Percentiles rank a stretch among this genome's conserved stretches.
These are phyloP conservation scores for Microtus oregoni DNA, from an alignment of 2,113 vertebrate species.

Conservation along the genomic window DNA sequence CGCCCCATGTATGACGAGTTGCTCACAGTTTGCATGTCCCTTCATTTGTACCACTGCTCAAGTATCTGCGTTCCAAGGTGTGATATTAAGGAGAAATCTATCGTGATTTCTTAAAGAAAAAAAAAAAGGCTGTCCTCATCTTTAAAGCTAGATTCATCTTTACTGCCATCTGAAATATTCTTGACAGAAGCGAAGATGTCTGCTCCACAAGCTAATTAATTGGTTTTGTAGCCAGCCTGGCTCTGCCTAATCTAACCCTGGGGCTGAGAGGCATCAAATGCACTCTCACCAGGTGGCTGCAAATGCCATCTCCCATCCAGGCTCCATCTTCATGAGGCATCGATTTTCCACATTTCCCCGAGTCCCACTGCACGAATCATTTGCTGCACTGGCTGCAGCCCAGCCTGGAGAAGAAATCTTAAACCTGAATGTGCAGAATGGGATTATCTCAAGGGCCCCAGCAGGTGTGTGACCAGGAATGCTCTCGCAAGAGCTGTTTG, in stretches of 20 bases:
- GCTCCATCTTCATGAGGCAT: slow-evolving; percentile 51
- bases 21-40: background rate
- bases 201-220: background rate
- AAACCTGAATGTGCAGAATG: background rate
- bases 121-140: background rate
- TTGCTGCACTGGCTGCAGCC: background rate
- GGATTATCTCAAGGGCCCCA: background rate
- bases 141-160: too few relatives aligned
- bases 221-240: slow-evolving; percentile 44
- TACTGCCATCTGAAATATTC: too few relatives aligned
- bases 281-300: slow-evolving; percentile 65
- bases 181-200: too few relatives aligned
- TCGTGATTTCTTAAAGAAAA: background rate
- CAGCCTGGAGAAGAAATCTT: background rate
- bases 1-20: background rate
- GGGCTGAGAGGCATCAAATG: slow-evolving; percentile 3
- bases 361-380: background rate
- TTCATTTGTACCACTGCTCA: background rate
- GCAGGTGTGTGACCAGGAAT: background rate
- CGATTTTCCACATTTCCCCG: slow-evolving; percentile 26
- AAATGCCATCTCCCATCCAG: slow-evolving; percentile 1
- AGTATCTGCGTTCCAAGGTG: slow-evolving; percentile 32
- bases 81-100: background rate
- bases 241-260: background rate
- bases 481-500: rapidly evolving